A percentile compares a stretch with the other conserved stretches of the same genome.
These are phyloP conservation scores for Aythya baeri DNA, from an alignment of 2,113 vertebrate genomes.

Conservation along the genomic window DNA sequence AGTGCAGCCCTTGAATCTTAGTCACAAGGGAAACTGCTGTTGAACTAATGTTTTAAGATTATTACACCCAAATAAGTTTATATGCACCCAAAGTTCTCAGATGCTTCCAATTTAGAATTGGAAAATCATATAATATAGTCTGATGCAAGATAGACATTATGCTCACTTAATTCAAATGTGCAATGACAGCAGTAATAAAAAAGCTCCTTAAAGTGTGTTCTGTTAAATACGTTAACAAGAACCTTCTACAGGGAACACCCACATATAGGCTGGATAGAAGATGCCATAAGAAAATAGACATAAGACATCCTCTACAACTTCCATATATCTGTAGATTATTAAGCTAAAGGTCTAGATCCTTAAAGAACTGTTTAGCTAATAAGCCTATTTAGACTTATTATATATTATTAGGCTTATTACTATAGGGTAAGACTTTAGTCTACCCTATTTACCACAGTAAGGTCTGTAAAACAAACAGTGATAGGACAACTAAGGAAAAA, in stretches of 20 bases:
- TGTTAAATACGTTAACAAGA: not conserved
- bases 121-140: not conserved
- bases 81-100: not conserved
- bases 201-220: not conserved
- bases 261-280: accelerated
- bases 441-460: not conserved
- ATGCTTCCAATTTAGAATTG: not conserved
- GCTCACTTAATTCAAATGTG: not conserved
- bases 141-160: not conserved
- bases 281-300: not conserved
- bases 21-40: not conserved
- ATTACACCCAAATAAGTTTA: not conserved
- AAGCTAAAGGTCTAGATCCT: not conserved
- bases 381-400: not conserved
- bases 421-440: not conserved
- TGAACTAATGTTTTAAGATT: not conserved
- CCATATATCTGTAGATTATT: not conserved
- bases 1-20: not conserved
- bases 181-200: not conserved
- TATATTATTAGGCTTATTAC: no score
- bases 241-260: not conserved
- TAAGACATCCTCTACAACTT: not conserved
- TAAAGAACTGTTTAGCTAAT: not conserved
- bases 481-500: not conserved
- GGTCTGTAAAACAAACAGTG: not conserved